Percentiles rank a stretch among this genome's conserved stretches.
Conservation (phyloP, 2,888 invertebrate genomes). For the Agonopterix heracliana region DNA sequence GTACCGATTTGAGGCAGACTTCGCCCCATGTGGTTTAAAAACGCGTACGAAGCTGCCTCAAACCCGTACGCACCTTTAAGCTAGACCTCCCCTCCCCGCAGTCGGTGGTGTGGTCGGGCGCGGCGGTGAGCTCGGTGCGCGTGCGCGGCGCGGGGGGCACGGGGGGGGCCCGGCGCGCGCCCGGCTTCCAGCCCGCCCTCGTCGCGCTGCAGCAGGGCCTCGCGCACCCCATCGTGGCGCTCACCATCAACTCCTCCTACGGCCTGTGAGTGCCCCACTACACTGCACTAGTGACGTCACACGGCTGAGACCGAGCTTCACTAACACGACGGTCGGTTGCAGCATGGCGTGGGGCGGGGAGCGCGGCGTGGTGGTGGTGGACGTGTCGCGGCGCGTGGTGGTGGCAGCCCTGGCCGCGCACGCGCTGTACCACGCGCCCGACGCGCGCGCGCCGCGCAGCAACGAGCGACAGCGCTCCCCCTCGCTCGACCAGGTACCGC, state of each 20-base stretch:
- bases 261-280: slow-evolving; percentile 88
- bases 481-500: slow-evolving; percentile 89
- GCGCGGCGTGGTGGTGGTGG: slow-evolving; percentile 95
- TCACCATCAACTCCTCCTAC: slow-evolving; percentile 96
- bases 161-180: slow-evolving; percentile 82
- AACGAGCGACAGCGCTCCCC: slow-evolving; percentile 88
- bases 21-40: too few relatives aligned
- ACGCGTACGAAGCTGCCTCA: too few relatives aligned
- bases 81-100: slow-evolving; percentile 10
- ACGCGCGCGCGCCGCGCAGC: slow-evolving; percentile 75
- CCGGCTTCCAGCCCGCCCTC: slow-evolving; percentile 98
- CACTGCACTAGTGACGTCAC: not conserved
- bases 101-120: slow-evolving; percentile 36
- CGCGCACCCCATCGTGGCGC: slow-evolving; percentile 90
- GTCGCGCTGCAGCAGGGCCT: slow-evolving; percentile 93
- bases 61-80: too few relatives aligned
- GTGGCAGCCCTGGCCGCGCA: slow-evolving; percentile 92
- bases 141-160: slow-evolving; percentile 59
- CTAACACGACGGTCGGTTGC: too few relatives aligned
- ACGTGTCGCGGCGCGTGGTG: slow-evolving; percentile 93
- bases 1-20: too few relatives aligned
- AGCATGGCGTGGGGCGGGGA: slow-evolving; percentile 99
- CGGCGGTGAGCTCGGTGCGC: slow-evolving; percentile 13
- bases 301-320: too few relatives aligned
- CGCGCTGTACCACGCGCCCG: slow-evolving; percentile 94